Evolutionary conservation across 1,140 invertebrate species (phyloP).

Genomic region (Drosophila sulfurigaster): DNA sequence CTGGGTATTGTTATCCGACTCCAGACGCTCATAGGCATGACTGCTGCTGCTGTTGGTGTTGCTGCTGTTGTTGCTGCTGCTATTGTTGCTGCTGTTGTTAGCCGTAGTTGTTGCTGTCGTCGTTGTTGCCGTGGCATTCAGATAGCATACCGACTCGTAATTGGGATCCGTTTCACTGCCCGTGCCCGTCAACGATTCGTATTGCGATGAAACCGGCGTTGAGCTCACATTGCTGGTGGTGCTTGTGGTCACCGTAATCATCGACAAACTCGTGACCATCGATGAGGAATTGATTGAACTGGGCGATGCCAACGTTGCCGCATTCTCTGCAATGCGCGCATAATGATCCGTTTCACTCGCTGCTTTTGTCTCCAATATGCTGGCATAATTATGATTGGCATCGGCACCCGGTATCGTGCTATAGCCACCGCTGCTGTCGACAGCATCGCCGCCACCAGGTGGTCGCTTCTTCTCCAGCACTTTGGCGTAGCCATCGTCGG

Average conservation of each 20-base stretch:
- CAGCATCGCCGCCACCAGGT: conserved; percentile 43
- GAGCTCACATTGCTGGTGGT: conserved; percentile 55
- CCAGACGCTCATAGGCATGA: conserved; percentile 73
- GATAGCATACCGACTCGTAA: conserved; percentile 89
- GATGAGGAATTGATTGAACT: conserved; percentile 62
- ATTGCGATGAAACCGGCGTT: conserved; percentile 84
- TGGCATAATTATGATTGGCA: conserved; percentile 84
- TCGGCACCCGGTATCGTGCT: conserved; percentile 79
- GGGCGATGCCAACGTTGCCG: conserved; percentile 51
- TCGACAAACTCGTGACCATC: conserved; percentile 52
- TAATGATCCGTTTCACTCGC: conserved; percentile 69
- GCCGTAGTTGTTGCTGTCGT: conserved; percentile 41
- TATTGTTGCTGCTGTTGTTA: conserved; percentile 28
- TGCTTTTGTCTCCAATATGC: conserved; percentile 78
- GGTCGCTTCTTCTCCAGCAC: conserved; percentile 79
- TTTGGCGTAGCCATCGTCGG: conserved; percentile 84
- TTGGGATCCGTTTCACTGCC: conserved; percentile 91
- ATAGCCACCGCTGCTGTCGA: conserved; percentile 65
- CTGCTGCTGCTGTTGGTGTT: conserved; percentile 36
- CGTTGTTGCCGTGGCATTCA: conserved; percentile 57
- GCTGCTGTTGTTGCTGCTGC: conserved; percentile 32
- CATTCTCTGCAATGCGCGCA: conserved; percentile 72
- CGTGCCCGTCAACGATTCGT: conserved; percentile 90
- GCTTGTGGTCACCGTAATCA: conserved; percentile 66
- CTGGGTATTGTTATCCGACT: conserved; percentile 70